phyloP scores from a whole-genome alignment of 1,140 invertebrate species.

The Drosophila ananassae region DNA sequence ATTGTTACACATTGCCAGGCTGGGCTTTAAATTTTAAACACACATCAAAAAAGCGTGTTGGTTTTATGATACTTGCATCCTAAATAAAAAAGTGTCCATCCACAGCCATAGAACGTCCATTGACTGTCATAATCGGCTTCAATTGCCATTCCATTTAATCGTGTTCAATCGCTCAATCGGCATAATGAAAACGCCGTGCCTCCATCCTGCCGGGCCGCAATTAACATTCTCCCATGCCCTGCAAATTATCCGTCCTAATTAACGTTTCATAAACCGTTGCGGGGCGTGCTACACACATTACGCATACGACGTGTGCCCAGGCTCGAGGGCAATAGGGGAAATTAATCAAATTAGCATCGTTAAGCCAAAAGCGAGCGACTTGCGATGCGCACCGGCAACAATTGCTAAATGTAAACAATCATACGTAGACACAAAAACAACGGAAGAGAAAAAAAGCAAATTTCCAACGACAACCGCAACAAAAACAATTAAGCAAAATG shows the following conservation, averaged over 20 bases:
- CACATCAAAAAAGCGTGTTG: background rate
- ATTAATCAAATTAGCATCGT: constrained; percentile 80
- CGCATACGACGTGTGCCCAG: constrained; percentile 61
- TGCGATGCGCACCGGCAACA: constrained; percentile 23
- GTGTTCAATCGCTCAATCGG: constrained; percentile 51
- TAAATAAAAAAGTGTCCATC: background rate
- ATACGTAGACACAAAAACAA: constrained; percentile 16
- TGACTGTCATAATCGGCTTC: constrained; percentile 28
- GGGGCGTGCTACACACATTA: constrained; percentile 50
- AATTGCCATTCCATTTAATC: constrained; percentile 23
- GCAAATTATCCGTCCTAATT: constrained; percentile 76
- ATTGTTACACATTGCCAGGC: constrained; percentile 17
- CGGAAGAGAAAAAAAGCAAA: constrained; percentile 10
- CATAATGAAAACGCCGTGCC: constrained; percentile 59
- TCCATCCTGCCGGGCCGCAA: constrained; percentile 44
- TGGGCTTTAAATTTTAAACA: background rate
- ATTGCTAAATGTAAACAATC: constrained; percentile 52
- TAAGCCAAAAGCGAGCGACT: constrained; percentile 52
- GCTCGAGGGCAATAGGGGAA: constrained; percentile 51
- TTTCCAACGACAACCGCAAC: constrained; percentile 24
- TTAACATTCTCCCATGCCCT: constrained; percentile 54
- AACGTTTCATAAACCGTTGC: constrained; percentile 76
- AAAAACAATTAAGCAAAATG: constrained; percentile 61
- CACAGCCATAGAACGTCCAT: constrained; percentile 1
- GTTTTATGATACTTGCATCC: background rate